Evolutionary conservation across 2,888 invertebrate species (phyloP).

Genomic region (Callimorpha dominula): DNA sequence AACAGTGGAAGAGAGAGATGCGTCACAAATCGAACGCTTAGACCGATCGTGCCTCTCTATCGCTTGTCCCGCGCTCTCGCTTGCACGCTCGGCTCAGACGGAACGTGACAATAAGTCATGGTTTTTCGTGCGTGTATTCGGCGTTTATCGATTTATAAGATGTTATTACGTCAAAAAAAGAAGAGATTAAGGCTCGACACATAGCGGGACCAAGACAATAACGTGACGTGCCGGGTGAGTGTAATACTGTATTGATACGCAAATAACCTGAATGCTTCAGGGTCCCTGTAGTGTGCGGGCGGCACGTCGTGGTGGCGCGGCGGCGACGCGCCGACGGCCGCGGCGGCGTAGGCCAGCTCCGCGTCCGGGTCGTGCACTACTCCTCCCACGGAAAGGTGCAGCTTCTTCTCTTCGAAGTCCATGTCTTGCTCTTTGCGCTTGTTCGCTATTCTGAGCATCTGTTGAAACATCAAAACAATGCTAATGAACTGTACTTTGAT

Average conservation of each 20-base stretch:
- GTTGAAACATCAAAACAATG: constrained; percentile 15
- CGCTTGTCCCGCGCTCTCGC: no score
- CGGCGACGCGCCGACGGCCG: constrained; percentile 87
- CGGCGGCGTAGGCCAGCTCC: constrained; percentile 88
- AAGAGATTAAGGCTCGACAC: no score
- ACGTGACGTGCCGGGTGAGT: neutral
- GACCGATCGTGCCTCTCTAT: no score
- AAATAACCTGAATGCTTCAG: constrained; percentile 66
- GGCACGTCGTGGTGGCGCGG: constrained; percentile 63
- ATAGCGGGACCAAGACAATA: neutral
- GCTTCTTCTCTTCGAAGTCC: constrained; percentile 98
- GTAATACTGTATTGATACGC: neutral
- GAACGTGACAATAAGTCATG: no score
- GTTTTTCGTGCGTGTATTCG: no score
- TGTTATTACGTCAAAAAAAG: no score
- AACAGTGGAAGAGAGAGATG: no score
- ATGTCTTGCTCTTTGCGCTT: constrained; percentile 97
- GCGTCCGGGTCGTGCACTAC: constrained; percentile 83
- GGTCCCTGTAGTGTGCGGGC: constrained; percentile 66
- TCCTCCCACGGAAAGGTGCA: constrained; percentile 92
- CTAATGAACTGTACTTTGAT: no score
- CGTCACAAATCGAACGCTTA: no score
- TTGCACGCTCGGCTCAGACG: no score
- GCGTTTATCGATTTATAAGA: no score
- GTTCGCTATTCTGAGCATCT: constrained; percentile 92